Conservation (phyloP, 2,888 invertebrate genomes). For the Trissolcus brochymenae region DNA sequence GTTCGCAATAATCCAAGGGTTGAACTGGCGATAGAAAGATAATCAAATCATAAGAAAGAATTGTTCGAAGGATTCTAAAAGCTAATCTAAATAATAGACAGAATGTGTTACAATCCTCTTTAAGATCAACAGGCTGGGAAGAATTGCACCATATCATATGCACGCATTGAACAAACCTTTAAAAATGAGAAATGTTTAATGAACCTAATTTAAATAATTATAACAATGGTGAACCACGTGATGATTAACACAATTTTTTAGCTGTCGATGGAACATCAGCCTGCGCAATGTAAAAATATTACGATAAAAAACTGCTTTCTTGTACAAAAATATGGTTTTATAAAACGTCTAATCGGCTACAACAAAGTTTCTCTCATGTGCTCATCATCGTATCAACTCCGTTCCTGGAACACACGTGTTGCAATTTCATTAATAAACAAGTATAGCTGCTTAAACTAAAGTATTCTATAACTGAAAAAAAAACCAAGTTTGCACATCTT, state of each 20-base stretch:
- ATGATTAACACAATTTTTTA: slow-evolving; percentile 43
- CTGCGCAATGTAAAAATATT: slow-evolving; percentile 49
- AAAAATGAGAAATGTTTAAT: slow-evolving; percentile 27
- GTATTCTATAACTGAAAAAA: background rate
- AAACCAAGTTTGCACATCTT: slow-evolving; percentile 3
- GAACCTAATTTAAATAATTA: slow-evolving; percentile 35
- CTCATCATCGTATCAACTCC: slow-evolving; percentile 59
- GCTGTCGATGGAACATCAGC: slow-evolving; percentile 29
- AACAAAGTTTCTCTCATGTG: slow-evolving; percentile 23
- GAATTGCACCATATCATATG: slow-evolving; percentile 39
- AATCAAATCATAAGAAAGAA: too few relatives aligned
- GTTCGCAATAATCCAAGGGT: too few relatives aligned
- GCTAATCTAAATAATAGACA: too few relatives aligned
- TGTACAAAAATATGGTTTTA: slow-evolving; percentile 58
- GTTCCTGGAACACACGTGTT: slow-evolving; percentile 55
- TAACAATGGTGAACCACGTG: slow-evolving; percentile 30
- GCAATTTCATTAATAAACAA: background rate
- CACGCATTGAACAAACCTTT: slow-evolving; percentile 9
- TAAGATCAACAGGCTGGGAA: too few relatives aligned
- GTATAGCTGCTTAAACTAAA: background rate
- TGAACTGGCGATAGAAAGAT: too few relatives aligned
- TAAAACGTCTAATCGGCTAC: slow-evolving; percentile 52
- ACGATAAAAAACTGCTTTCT: slow-evolving; percentile 54
- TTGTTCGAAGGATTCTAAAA: too few relatives aligned
- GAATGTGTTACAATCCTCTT: too few relatives aligned